A percentile compares a stretch with the other conserved stretches of the same genome.
Evolutionary conservation across 2,888 invertebrate genomes (phyloP).

Genomic region (Beris morrisii): DNA sequence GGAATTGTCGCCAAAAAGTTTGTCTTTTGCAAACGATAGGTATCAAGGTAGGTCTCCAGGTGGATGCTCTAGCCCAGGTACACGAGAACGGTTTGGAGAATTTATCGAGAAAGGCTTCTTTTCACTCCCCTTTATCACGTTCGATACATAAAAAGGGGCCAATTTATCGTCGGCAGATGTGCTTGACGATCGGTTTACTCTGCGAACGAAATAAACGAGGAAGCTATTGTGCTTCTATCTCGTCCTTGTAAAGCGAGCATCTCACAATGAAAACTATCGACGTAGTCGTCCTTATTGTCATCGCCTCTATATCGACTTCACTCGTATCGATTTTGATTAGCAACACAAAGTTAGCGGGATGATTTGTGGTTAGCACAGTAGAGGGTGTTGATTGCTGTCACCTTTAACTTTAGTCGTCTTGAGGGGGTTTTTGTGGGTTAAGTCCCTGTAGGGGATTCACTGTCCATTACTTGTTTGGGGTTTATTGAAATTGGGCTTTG

Average conservation of each 20-base stretch:
- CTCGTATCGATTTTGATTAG: conserved; percentile 19
- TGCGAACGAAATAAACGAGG: conserved; percentile 33
- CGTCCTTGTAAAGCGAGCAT: conserved; percentile 6
- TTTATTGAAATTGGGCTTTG: no score
- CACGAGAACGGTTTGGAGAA: not conserved
- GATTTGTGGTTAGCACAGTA: conserved; percentile 14
- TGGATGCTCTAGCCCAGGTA: no score
- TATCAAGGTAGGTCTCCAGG: no score
- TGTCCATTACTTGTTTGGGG: no score
- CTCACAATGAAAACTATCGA: conserved; percentile 20
- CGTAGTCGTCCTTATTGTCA: conserved; percentile 15
- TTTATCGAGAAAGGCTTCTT: conserved; percentile 34
- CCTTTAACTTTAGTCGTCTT: not conserved
- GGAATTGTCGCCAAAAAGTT: conserved; percentile 10
- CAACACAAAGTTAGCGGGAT: conserved; percentile 4
- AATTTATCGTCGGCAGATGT: conserved; percentile 37
- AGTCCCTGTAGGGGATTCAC: not conserved
- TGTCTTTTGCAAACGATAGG: conserved; percentile 5
- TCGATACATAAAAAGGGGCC: conserved; percentile 36
- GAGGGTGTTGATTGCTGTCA: conserved; percentile 9
- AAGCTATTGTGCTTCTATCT: conserved; percentile 31
- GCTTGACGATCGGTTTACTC: conserved; percentile 34
- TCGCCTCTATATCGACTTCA: not conserved
- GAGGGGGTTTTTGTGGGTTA: not conserved
- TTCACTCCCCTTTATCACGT: conserved; percentile 34